These are phyloP conservation scores for Chiloscyllium plagiosum DNA, from an alignment of 2,113 vertebrate species.

Conservation along the genomic window DNA sequence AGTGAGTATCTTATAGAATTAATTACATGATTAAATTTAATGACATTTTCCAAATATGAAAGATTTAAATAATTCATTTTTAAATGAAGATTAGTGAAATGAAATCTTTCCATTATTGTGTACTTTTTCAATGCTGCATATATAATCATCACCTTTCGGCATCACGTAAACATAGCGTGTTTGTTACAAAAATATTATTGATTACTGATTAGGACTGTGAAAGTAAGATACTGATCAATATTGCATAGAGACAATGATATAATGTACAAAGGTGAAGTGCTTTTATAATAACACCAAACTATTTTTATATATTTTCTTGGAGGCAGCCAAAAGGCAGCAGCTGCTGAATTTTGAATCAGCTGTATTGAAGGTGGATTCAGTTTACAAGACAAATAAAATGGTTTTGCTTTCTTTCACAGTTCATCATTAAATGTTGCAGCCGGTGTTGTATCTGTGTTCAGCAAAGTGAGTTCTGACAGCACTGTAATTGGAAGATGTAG, in stretches of 20 bases:
- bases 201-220: background rate
- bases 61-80: background rate
- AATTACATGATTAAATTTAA: background rate
- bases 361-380: too few species aligned
- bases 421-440: too few species aligned
- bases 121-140: background rate
- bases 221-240: background rate
- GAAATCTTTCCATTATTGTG: background rate
- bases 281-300: background rate
- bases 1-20: background rate
- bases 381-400: too few species aligned
- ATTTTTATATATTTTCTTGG: too few species aligned
- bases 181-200: background rate
- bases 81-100: background rate
- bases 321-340: too few species aligned
- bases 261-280: background rate
- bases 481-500: too few species aligned
- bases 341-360: too few species aligned
- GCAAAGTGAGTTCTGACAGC: too few species aligned
- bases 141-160: background rate
- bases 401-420: too few species aligned
- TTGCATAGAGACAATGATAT: background rate
- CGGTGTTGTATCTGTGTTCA: too few species aligned
- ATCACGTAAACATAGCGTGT: background rate
- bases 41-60: conserved; percentile 5